Conservation (phyloP, 2,888 invertebrate species). For the Macroteleia sp. region DNA sequence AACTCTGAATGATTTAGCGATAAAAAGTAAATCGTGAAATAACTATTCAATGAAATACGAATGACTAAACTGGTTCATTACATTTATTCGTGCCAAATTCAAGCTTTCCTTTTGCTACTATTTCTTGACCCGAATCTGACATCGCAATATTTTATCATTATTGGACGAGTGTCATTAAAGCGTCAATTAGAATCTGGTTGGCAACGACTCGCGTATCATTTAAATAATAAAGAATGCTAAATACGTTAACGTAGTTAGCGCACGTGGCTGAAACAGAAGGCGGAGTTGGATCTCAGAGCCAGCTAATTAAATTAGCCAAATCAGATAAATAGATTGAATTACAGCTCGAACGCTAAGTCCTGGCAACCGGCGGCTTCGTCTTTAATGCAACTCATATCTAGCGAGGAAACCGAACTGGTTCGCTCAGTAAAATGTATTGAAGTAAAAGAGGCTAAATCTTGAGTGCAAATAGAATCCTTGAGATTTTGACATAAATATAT, state of each 20-base stretch:
- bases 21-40: no score
- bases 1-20: no score
- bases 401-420: slow-evolving; percentile 27
- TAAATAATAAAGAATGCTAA: slow-evolving; percentile 61
- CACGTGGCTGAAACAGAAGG: slow-evolving; percentile 63
- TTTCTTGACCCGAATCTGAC: no score
- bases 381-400: slow-evolving; percentile 43
- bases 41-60: no score
- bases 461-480: slow-evolving; percentile 10
- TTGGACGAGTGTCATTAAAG: slow-evolving; percentile 22
- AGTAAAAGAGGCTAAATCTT: neutral
- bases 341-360: slow-evolving; percentile 59
- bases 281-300: slow-evolving; percentile 63
- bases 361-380: slow-evolving; percentile 49
- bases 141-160: slow-evolving; percentile 4
- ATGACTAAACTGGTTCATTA: no score
- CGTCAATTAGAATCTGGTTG: slow-evolving; percentile 49
- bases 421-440: slow-evolving; percentile 6
- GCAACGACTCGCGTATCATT: slow-evolving; percentile 49
- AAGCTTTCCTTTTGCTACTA: no score
- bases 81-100: no score
- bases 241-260: slow-evolving; percentile 66
- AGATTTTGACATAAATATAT: neutral
- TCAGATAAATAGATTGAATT: slow-evolving; percentile 66
- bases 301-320: slow-evolving; percentile 73